phyloP scores from a whole-genome alignment of 2,113 vertebrate species.

The Equus quagga region DNA sequence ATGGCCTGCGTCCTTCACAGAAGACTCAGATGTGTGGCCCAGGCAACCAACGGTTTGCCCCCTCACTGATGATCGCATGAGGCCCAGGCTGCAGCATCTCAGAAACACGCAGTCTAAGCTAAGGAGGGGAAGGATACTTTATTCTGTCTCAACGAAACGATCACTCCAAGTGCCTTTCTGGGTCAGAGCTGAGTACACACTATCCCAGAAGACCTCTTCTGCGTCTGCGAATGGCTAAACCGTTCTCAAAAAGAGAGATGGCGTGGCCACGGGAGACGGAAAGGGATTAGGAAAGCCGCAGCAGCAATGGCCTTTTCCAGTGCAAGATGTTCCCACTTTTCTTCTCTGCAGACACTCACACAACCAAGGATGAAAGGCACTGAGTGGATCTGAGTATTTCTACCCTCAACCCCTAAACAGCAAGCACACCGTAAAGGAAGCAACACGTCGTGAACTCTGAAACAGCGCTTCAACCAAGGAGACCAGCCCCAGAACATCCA shows the following conservation, averaged over 20 bases:
- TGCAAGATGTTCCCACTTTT: rapidly evolving
- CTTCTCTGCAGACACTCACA: not conserved
- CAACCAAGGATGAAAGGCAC: too few species aligned
- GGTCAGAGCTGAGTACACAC: not conserved
- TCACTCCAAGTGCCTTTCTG: not conserved
- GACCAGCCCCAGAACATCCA: not conserved
- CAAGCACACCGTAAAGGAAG: not conserved
- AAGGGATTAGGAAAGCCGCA: too few species aligned
- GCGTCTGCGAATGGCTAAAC: not conserved
- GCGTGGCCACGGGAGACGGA: too few species aligned
- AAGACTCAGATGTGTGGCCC: not conserved
- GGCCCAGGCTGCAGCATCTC: not conserved
- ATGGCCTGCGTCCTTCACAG: not conserved
- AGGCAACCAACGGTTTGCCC: not conserved
- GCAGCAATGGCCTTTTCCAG: not conserved
- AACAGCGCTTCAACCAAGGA: not conserved
- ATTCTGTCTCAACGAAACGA: too few species aligned
- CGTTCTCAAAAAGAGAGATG: not conserved
- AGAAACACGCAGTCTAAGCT: rapidly evolving
- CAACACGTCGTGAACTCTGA: rapidly evolving
- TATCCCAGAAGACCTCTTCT: not conserved
- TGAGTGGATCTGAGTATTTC: not conserved
- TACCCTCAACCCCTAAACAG: rapidly evolving
- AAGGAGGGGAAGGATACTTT: not conserved
- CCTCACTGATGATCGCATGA: rapidly evolving